A percentile compares a stretch with the other conserved stretches of the same genome.
Conservation (phyloP, 2,797 vertebrate genomes). For the Numenius phaeopus region DNA sequence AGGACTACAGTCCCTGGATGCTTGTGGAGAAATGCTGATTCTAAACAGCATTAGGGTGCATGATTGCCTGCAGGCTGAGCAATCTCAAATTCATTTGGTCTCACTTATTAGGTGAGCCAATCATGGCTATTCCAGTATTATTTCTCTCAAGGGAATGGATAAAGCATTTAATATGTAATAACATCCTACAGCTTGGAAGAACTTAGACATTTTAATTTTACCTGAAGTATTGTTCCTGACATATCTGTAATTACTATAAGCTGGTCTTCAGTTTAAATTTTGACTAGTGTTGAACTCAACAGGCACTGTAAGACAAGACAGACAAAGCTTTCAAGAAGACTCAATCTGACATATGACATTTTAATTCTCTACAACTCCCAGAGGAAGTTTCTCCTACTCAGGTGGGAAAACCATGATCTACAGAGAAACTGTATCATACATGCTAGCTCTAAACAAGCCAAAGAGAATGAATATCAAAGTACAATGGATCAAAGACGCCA, state of each 20-base stretch:
- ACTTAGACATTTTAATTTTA: neutral
- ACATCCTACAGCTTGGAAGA: neutral
- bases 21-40: neutral
- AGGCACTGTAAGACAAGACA: neutral
- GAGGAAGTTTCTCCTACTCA: neutral
- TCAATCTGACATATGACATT: neutral
- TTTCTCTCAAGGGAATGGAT: neutral
- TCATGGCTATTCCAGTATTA: neutral
- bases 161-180: neutral
- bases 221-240: neutral
- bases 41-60: neutral
- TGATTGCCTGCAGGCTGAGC: neutral
- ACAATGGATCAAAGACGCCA: neutral
- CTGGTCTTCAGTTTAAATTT: neutral
- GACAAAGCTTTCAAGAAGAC: neutral
- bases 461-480: neutral
- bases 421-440: neutral
- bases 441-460: neutral
- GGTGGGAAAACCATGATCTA: neutral
- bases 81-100: neutral
- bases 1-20: neutral
- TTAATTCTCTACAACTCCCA: neutral
- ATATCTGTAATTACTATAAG: neutral
- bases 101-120: neutral
- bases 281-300: neutral